phyloP scores from a whole-genome alignment of 2,888 invertebrate genomes.

The Hemicrepidius hirtus region DNA sequence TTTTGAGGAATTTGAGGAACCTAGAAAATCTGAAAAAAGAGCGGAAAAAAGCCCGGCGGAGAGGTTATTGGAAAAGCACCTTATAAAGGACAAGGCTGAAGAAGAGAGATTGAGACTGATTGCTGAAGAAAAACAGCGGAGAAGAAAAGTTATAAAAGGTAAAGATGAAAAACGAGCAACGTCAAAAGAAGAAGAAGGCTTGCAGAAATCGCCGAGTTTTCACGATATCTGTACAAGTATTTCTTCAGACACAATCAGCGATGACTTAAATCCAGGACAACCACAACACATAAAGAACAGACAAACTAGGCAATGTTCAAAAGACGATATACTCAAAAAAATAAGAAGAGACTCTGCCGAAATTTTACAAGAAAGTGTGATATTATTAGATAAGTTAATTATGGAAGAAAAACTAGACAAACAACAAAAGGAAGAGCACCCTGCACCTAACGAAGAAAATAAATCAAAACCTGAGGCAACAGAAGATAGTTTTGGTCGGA shows the following conservation, averaged over 20 bases:
- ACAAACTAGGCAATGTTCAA: slow-evolving; percentile 66
- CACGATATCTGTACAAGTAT: slow-evolving; percentile 76
- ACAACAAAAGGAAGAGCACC: slow-evolving; percentile 68
- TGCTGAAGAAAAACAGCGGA: slow-evolving; percentile 36
- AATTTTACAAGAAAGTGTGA: slow-evolving; percentile 76
- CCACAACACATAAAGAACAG: slow-evolving; percentile 69
- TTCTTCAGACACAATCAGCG: slow-evolving; percentile 73
- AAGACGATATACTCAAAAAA: slow-evolving; percentile 66
- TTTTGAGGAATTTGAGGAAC: slow-evolving; percentile 74
- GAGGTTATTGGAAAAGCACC: slow-evolving; percentile 83
- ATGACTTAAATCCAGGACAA: slow-evolving; percentile 75
- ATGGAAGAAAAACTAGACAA: slow-evolving; percentile 75
- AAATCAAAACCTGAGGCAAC: slow-evolving; percentile 62
- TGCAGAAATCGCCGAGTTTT: slow-evolving; percentile 71
- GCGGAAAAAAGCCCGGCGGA: slow-evolving; percentile 77
- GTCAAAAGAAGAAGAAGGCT: not conserved
- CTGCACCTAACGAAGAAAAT: slow-evolving; percentile 54
- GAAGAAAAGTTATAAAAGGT: not conserved
- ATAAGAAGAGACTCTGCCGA: slow-evolving; percentile 76
- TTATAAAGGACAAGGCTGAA: slow-evolving; percentile 77
- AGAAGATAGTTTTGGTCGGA: slow-evolving; percentile 57
- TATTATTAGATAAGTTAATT: slow-evolving; percentile 74
- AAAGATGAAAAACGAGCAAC: slow-evolving; percentile 33
- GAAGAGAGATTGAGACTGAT: slow-evolving; percentile 60
- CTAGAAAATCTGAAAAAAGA: slow-evolving; percentile 66